Conservation (phyloP, 2,797 vertebrate genomes). For the Rhinichthys osculus region DNA sequence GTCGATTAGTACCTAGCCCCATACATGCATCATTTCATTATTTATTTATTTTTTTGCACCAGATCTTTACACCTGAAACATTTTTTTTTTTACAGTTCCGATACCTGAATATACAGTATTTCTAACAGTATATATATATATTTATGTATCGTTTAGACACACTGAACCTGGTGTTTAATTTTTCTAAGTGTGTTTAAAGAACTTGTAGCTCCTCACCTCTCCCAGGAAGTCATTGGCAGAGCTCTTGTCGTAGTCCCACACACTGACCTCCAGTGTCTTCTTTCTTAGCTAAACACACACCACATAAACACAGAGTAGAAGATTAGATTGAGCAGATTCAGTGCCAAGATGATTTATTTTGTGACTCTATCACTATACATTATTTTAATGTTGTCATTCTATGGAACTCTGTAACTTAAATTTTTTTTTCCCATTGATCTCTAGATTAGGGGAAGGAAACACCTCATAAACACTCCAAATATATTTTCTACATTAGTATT, state of each 20-base stretch:
- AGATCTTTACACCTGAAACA: neutral
- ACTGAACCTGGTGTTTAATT: neutral
- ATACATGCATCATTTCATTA: slow-evolving; percentile 12
- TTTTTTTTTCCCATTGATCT: neutral
- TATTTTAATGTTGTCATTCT: neutral
- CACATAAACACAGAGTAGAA: slow-evolving; percentile 31
- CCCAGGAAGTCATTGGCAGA: slow-evolving; percentile 98
- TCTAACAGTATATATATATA: neutral
- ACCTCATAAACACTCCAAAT: no score
- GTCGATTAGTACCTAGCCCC: slow-evolving; percentile 90
- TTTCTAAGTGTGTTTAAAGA: slow-evolving; percentile 22
- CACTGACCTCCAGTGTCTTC: slow-evolving; percentile 97
- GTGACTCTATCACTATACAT: neutral
- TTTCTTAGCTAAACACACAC: slow-evolving; percentile 88
- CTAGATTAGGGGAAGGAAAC: neutral
- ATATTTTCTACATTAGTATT: neutral
- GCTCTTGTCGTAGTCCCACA: slow-evolving; percentile 98
- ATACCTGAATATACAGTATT: neutral
- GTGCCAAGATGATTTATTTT: slow-evolving; percentile 22
- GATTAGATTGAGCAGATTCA: neutral
- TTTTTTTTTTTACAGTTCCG: neutral
- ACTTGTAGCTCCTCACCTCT: slow-evolving; percentile 83
- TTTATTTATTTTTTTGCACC: neutral
- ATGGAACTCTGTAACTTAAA: neutral
- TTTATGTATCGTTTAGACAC: neutral